Evolutionary conservation across 2,888 invertebrate species (phyloP).

Genomic region (Tryphoninae sp.): DNA sequence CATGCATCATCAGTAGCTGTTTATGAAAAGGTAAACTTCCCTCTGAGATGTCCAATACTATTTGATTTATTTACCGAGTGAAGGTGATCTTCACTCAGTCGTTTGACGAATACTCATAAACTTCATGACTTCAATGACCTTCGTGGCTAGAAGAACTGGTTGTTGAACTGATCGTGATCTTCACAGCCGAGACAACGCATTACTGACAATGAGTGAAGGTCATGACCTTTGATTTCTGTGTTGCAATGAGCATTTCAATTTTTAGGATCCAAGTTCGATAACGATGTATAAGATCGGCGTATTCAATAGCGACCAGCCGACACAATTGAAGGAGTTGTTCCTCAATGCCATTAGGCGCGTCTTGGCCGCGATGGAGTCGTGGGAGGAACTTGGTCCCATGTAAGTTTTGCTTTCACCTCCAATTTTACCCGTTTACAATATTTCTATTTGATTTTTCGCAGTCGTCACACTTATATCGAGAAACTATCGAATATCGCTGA

Average conservation of each 20-base stretch:
- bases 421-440: not conserved
- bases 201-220: not conserved
- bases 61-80: not conserved
- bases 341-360: constrained; percentile 41
- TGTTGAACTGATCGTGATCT: not conserved
- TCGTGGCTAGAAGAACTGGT: not conserved
- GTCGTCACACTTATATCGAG: constrained; percentile 49
- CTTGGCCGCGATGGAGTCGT: constrained; percentile 61
- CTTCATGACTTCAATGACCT: not conserved
- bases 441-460: not conserved
- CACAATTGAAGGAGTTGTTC: constrained; percentile 64
- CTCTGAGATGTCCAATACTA: not conserved
- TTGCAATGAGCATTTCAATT: not conserved
- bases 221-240: not conserved
- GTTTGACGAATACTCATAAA: not conserved
- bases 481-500: constrained; percentile 69
- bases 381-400: constrained; percentile 70
- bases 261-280: constrained; percentile 70
- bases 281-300: constrained; percentile 65
- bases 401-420: constrained; percentile 39
- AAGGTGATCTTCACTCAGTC: no score
- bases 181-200: not conserved
- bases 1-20: constrained; percentile 84
- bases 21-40: constrained; percentile 82
- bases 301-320: constrained; percentile 44